These are phyloP conservation scores for Tiaroga cobitis DNA, from an alignment of 2,797 vertebrate genomes.

Conservation along the genomic window DNA sequence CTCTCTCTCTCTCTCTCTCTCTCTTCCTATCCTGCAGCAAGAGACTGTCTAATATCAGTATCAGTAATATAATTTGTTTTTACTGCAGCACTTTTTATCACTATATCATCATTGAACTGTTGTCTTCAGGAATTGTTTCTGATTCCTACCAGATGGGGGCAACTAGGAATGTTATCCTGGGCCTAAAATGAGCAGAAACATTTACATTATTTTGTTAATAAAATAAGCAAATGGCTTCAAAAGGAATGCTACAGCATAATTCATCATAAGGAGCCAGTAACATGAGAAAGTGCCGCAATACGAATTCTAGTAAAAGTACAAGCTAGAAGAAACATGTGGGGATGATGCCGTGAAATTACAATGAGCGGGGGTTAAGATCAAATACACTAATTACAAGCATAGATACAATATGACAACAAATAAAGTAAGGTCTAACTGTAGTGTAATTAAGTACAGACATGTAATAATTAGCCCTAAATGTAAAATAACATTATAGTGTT, in stretches of 20 bases:
- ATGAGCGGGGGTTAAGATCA: background rate
- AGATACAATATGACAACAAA: too few species aligned
- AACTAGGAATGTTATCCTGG: background rate
- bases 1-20: background rate
- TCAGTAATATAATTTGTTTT: background rate
- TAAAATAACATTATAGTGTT: too few species aligned
- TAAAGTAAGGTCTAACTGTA: too few species aligned
- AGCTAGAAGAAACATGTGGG: background rate
- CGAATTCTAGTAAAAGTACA: background rate
- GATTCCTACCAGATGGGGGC: background rate
- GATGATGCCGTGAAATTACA: background rate
- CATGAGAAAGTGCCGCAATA: background rate
- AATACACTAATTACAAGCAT: too few species aligned
- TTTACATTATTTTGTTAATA: background rate
- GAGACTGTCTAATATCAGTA: background rate
- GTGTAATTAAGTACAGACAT: too few species aligned
- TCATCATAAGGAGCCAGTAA: background rate
- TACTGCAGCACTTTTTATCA: background rate
- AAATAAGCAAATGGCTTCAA: background rate
- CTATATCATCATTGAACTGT: background rate
- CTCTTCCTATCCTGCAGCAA: background rate
- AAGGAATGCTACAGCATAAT: background rate
- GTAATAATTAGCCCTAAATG: too few species aligned
- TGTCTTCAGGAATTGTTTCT: background rate
- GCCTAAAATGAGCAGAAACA: background rate